These are phyloP conservation scores for Ibidorhyncha struthersii DNA, from an alignment of 2,113 vertebrate species.

Conservation along the genomic window DNA sequence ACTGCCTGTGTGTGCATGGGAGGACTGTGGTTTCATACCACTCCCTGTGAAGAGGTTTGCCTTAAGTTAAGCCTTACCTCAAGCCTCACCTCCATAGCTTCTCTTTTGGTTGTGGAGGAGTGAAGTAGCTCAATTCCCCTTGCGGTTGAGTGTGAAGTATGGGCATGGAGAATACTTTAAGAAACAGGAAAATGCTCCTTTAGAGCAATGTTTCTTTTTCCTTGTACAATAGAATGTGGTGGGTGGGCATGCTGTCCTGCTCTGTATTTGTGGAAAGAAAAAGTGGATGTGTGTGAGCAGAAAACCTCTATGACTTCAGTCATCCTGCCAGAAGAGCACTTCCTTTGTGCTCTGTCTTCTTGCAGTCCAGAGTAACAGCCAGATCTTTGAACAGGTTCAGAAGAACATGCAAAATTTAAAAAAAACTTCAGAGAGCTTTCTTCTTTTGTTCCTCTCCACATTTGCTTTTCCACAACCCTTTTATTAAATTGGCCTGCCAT, in stretches of 20 bases:
- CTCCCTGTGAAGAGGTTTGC: neutral
- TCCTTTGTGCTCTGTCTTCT: neutral
- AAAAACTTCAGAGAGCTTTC: neutral
- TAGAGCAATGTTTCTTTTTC: neutral
- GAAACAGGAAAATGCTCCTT: neutral
- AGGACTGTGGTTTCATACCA: neutral
- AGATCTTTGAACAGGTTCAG: neutral
- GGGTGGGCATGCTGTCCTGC: neutral
- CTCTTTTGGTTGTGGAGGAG: neutral
- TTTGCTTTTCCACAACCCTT: neutral
- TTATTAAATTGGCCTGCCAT: neutral
- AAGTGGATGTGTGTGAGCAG: neutral
- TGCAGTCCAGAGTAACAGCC: neutral
- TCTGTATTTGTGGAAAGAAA: neutral
- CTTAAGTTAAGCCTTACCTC: neutral
- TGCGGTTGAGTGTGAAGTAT: neutral
- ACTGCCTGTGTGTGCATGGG: neutral
- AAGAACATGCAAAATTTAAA: neutral
- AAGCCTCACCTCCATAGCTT: neutral
- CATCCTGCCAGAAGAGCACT: neutral
- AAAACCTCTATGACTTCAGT: neutral
- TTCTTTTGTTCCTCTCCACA: neutral
- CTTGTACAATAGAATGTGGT: fast-evolving
- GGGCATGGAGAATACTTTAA: neutral
- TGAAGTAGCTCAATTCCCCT: fast-evolving